These are phyloP conservation scores for Coluber constrictor DNA, from an alignment of 2,797 vertebrate genomes.

Conservation along the genomic window DNA sequence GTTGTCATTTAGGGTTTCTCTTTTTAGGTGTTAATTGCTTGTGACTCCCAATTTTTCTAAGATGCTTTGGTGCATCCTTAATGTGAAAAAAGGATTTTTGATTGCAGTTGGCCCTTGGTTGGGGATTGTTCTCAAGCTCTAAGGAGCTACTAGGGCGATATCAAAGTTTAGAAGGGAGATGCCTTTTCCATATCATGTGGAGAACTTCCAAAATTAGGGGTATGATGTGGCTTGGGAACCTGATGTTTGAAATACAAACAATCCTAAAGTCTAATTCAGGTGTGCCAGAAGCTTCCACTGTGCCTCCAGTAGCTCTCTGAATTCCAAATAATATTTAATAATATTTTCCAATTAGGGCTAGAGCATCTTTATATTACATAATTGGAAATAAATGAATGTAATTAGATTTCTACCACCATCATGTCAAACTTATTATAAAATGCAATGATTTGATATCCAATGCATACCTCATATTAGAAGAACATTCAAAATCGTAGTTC, in stretches of 20 bases:
- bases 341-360: slow-evolving; percentile 25
- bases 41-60: slow-evolving; percentile 20
- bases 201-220: background rate
- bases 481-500: background rate
- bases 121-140: background rate
- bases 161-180: no score
- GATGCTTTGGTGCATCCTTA: background rate
- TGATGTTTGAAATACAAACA: background rate
- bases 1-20: background rate
- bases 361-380: slow-evolving; percentile 25
- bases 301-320: background rate
- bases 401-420: slow-evolving; percentile 31
- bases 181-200: background rate
- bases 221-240: background rate
- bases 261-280: background rate
- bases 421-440: slow-evolving; percentile 65
- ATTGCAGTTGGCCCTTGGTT: background rate
- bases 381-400: slow-evolving; percentile 43
- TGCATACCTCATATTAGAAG: slow-evolving; percentile 56
- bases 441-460: slow-evolving; percentile 38
- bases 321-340: slow-evolving; percentile 7
- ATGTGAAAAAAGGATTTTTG: slow-evolving; percentile 12
- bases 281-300: background rate
- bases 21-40: background rate
- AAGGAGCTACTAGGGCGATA: background rate